Conservation (phyloP, 2,113 vertebrate genomes). For the Anarhynchus alexandrinus region DNA sequence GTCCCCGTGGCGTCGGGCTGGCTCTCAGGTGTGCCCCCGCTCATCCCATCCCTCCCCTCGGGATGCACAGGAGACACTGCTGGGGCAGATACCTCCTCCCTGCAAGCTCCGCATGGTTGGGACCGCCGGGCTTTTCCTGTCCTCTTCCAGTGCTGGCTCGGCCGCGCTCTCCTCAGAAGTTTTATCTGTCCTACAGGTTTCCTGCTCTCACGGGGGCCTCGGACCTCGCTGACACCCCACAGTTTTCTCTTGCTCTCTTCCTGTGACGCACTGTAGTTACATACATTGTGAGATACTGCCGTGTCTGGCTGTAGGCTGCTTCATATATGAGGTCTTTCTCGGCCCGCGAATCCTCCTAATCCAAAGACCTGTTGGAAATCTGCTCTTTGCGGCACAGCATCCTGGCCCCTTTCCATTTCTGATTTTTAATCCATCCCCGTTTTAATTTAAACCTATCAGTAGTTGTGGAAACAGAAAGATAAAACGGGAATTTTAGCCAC, state of each 20-base stretch:
- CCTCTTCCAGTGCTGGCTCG: not conserved
- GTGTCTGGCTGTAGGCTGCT: not conserved
- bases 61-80: not conserved
- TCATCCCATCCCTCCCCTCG: not conserved
- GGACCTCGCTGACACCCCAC: not conserved
- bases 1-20: not conserved
- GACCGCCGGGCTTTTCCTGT: not conserved
- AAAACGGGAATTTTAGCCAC: not conserved
- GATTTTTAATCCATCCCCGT: not conserved
- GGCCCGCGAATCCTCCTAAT: not conserved
- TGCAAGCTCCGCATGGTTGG: accelerated
- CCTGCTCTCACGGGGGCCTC: not conserved
- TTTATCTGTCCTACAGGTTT: not conserved
- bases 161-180: not conserved
- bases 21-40: not conserved
- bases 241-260: not conserved
- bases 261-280: accelerated
- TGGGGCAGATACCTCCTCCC: accelerated
- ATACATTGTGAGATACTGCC: accelerated
- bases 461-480: not conserved
- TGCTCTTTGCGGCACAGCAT: not conserved
- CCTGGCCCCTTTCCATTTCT: not conserved
- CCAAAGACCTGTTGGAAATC: not conserved
- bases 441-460: not conserved
- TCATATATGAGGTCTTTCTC: not conserved